Conservation (phyloP, 2,113 vertebrate species). For the Piprites chloris region DNA sequence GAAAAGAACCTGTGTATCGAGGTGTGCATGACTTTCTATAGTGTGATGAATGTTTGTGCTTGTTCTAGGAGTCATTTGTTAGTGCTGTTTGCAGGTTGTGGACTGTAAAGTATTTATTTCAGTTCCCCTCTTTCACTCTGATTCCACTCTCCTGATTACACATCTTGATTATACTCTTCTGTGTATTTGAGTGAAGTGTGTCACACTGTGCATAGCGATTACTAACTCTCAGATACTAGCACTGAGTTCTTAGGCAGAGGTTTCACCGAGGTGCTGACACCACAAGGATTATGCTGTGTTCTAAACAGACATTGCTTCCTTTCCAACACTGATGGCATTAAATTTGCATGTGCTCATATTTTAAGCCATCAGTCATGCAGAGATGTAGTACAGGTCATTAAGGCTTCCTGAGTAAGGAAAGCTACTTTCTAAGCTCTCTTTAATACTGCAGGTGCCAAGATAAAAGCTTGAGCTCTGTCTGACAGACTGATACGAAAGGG, state of each 20-base stretch:
- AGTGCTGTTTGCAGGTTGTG: neutral
- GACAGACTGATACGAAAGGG: neutral
- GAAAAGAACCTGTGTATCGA: neutral
- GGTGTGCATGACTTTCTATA: neutral
- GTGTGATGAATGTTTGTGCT: neutral
- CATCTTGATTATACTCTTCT: neutral
- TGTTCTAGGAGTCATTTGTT: neutral
- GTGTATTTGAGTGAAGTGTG: neutral
- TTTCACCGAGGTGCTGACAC: neutral
- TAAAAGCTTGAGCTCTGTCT: neutral
- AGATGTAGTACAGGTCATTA: neutral
- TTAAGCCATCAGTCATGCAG: neutral
- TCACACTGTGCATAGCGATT: rapidly evolving
- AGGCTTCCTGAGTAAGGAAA: neutral
- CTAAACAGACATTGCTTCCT: neutral
- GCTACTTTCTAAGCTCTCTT: neutral
- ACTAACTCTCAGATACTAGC: neutral
- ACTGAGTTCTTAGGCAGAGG: too few species aligned
- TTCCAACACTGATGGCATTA: rapidly evolving
- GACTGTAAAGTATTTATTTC: neutral
- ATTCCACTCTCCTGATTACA: neutral
- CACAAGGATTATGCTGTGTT: neutral
- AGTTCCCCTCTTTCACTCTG: neutral
- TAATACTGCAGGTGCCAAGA: neutral
- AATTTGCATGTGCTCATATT: neutral